Evolutionary conservation across 2,113 vertebrate species (phyloP), one percentile per base, ranked within the genome.

Genomic region (Pleuronectes platessa): DNA sequence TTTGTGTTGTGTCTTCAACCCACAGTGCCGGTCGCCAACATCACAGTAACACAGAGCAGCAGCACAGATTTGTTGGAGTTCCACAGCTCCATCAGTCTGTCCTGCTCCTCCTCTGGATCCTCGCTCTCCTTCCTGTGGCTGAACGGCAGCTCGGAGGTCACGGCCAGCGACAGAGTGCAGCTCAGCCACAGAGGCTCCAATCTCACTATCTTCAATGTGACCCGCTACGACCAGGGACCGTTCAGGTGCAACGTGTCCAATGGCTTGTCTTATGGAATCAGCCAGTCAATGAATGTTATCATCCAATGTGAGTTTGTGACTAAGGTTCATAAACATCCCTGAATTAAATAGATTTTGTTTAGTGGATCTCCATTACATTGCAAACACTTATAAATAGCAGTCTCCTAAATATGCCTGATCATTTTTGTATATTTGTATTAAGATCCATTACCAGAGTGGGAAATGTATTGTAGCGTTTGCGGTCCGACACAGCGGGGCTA

Each of bases 71-170:
- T 90, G 35, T 1, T 90, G 31, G 89, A 92, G 76, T 85, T 84
- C 53, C 90, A 49, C 77, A 83, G 71, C 49, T 88, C 86, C 6
- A 86, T 88, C 45, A 17, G 17, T 51, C 79, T 93, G 55, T 72
- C 84, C 61, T 92, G 90, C 73, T 85, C 82, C 65, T 82, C 84
- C n/a, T 77, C 68, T 53, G 92, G 90, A 63, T 78, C 89, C 66
- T 61, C 76, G 27, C 72, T 27, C 6, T 77, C 81, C 40, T 91
- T 86, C 75, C 51, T 42, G 23, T 92, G 91, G 90, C 49, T 86
- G 58, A 93, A 93, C 70, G 5, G 66, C 68, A 90, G 84, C 85
- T 86, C 83, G 76, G 81, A 85, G 79, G 59, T 92, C n/a, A 83
- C 62, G 68, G 26, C 42, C 51, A 75, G 82, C 35, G 84, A 76